A percentile compares a stretch with the other conserved stretches of the same genome.
phyloP scores from a whole-genome alignment of 2,888 invertebrate species.

The Nomada fabriciana region DNA sequence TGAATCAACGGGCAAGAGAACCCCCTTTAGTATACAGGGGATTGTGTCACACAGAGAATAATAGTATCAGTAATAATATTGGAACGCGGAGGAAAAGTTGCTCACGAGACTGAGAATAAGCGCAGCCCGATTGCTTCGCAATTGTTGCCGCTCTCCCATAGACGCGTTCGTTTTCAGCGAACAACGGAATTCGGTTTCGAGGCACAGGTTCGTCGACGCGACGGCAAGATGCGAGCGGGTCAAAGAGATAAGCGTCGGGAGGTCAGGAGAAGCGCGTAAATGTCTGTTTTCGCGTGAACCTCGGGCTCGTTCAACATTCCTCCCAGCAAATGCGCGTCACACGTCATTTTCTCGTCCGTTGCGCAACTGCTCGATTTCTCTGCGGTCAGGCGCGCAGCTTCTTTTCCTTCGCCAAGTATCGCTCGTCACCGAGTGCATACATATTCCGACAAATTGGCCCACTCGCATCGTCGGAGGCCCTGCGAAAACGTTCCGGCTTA shows the following conservation, averaged over 20 bases:
- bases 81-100: too few species aligned
- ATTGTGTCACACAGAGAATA: too few species aligned
- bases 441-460: background rate
- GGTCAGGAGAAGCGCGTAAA: constrained; percentile 18
- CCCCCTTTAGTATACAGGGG: too few species aligned
- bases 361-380: constrained; percentile 40
- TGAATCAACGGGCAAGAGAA: too few species aligned
- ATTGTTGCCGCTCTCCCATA: too few species aligned
- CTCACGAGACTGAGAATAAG: too few species aligned
- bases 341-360: constrained; percentile 56
- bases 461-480: background rate
- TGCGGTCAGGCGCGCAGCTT: constrained; percentile 49
- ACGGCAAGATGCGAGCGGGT: constrained; percentile 7
- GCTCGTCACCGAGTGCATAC: background rate
- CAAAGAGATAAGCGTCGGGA: constrained; percentile 36
- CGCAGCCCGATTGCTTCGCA: too few species aligned
- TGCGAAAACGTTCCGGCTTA: too few species aligned
- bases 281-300: constrained; percentile 46
- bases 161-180: background rate
- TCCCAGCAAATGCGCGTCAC: constrained; percentile 43
- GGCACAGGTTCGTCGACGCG: too few species aligned
- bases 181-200: background rate
- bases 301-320: constrained; percentile 32
- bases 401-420: constrained; percentile 22
- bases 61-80: too few species aligned